Conservation (phyloP, 2,797 vertebrate species). For the Neoniphon sammara region DNA sequence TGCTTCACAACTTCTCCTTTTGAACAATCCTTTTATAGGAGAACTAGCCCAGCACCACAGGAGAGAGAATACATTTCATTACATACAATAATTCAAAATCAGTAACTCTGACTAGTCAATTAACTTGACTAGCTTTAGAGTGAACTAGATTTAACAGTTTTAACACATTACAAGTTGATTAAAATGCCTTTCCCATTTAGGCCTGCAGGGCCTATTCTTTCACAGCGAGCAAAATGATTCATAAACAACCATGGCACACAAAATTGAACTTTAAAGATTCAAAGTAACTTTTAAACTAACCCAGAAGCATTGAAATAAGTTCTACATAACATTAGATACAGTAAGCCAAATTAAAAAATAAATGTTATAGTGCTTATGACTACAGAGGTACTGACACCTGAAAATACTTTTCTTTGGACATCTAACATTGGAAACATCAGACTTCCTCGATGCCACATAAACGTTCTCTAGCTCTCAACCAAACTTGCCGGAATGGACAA, state of each 20-base stretch:
- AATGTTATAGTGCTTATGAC: slow-evolving; percentile 57
- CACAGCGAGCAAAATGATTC: slow-evolving; percentile 51
- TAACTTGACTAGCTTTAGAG: slow-evolving; percentile 38
- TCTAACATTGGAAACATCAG: slow-evolving; percentile 36
- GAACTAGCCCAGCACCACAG: slow-evolving; percentile 30
- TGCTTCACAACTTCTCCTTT: slow-evolving; percentile 48
- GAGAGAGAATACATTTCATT: slow-evolving; percentile 46
- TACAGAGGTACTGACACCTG: slow-evolving; percentile 60
- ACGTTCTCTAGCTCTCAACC: slow-evolving; percentile 42
- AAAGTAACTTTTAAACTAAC: slow-evolving; percentile 29
- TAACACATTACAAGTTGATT: slow-evolving; percentile 40
- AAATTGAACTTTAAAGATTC: slow-evolving; percentile 44
- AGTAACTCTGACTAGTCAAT: slow-evolving; percentile 46
- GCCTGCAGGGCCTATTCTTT: slow-evolving; percentile 40
- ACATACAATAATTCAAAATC: slow-evolving; percentile 42
- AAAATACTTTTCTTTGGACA: slow-evolving; percentile 66
- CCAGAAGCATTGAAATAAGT: slow-evolving; percentile 42
- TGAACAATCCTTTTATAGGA: slow-evolving; percentile 24
- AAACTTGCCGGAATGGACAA: slow-evolving; percentile 49
- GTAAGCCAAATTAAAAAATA: slow-evolving; percentile 49
- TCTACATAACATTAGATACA: slow-evolving; percentile 54
- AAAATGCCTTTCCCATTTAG: slow-evolving; percentile 53
- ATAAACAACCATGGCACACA: slow-evolving; percentile 63
- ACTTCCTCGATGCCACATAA: slow-evolving; percentile 48
- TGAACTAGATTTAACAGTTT: slow-evolving; percentile 37